Percentiles rank a stretch among this genome's conserved stretches.
These are phyloP conservation scores for Brachystomella parvula DNA, from an alignment of 1,140 invertebrate genomes.

Conservation along the genomic window DNA sequence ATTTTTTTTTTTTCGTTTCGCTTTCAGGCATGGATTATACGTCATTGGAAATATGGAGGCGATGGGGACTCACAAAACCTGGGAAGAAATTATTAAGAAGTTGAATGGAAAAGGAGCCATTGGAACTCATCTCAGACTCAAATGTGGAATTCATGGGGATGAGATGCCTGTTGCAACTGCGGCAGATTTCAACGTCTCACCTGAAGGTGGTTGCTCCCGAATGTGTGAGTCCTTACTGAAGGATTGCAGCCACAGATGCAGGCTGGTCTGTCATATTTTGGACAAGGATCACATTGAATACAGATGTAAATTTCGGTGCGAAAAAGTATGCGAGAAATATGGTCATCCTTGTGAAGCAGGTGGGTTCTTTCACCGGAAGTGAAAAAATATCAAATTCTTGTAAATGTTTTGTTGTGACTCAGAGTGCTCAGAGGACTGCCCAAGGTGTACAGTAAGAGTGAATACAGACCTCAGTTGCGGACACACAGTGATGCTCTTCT, in stretches of 20 bases:
- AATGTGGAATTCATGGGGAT: slow-evolving; percentile 26
- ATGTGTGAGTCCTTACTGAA: slow-evolving; percentile 20
- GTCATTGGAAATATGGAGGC: slow-evolving; percentile 58
- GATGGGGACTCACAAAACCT: slow-evolving; percentile 41
- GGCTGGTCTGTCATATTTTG: slow-evolving; percentile 35
- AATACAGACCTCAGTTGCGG: not conserved
- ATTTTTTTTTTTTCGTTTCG: not conserved
- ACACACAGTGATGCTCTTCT: slow-evolving; percentile 1
- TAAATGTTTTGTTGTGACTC: slow-evolving; percentile 15
- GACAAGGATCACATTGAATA: slow-evolving; percentile 32
- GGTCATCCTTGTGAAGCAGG: not conserved
- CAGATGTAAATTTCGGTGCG: slow-evolving; percentile 19
- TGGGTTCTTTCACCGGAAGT: slow-evolving; percentile 2
- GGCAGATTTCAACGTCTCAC: slow-evolving; percentile 22
- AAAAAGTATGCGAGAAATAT: not conserved
- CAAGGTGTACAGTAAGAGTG: not conserved
- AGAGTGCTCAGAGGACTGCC: not conserved
- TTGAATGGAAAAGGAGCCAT: slow-evolving; percentile 28
- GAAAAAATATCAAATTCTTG: not conserved
- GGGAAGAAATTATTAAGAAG: slow-evolving; percentile 26
- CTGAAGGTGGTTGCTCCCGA: slow-evolving; percentile 25
- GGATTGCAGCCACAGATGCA: slow-evolving; percentile 36
- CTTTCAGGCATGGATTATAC: slow-evolving; percentile 49
- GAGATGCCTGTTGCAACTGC: not conserved
- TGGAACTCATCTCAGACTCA: slow-evolving; percentile 40